phyloP scores from a whole-genome alignment of 2,797 vertebrate species.

The Fistularia tabacaria region DNA sequence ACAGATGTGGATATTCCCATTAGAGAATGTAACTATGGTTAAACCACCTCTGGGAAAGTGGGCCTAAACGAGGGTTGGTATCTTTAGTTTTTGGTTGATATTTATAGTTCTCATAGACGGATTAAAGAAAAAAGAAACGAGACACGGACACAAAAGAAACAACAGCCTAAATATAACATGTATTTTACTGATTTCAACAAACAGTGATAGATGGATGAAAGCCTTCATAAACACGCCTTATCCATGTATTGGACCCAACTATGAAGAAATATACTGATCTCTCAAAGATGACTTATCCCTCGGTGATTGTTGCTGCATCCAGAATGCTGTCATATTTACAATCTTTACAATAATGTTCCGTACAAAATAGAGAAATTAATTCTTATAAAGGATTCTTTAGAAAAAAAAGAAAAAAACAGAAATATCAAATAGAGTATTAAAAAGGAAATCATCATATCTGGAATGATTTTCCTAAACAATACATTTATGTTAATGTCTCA shows the following conservation, averaged over 20 bases:
- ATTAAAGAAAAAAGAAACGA: background rate
- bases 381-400: slow-evolving; percentile 75
- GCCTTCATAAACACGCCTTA: slow-evolving; percentile 65
- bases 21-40: no score
- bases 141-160: slow-evolving; percentile 8
- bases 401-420: slow-evolving; percentile 66
- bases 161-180: slow-evolving; percentile 68
- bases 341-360: slow-evolving; percentile 79
- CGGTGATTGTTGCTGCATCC: slow-evolving; percentile 77
- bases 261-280: slow-evolving; percentile 59
- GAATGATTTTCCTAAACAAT: slow-evolving; percentile 59
- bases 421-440: slow-evolving; percentile 72
- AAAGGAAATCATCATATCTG: slow-evolving; percentile 61
- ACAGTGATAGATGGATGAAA: slow-evolving; percentile 75
- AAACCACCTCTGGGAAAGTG: no score
- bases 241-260: slow-evolving; percentile 47
- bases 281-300: slow-evolving; percentile 34
- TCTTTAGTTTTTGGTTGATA: no score
- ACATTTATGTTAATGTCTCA: slow-evolving; percentile 56
- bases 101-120: no score
- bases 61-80: no score
- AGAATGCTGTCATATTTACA: slow-evolving; percentile 79
- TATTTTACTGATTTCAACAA: slow-evolving; percentile 81
- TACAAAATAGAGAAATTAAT: slow-evolving; percentile 79
- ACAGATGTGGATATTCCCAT: no score